Evolutionary conservation across 2,113 vertebrate genomes (phyloP), one percentile per base, ranked within the genome.

Genomic region (Hyperopisus bebe): DNA sequence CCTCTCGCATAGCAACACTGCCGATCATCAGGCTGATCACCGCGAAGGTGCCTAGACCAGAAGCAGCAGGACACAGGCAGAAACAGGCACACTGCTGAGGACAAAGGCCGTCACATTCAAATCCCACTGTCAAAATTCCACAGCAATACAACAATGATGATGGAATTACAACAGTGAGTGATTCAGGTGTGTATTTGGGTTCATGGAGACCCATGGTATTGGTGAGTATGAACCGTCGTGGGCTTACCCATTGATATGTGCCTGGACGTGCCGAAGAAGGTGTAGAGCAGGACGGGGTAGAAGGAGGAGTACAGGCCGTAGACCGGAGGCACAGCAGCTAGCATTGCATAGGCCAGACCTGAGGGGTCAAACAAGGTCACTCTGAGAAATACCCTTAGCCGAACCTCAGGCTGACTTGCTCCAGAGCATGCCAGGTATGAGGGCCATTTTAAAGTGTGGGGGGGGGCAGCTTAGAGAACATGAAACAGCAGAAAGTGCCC

Each of bases 11-110:
- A 17, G 93, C 96, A 89, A 98, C 97, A 0, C 97, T 96, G 0
- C 98, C 98, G n/a, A 99, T 96, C 98, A 99, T 99, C 93, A 99
- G 95, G 92, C 98, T 99, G 88, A 99, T 97, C 13, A 99, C 98
- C 0, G 98, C 98, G 92, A 99, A 99, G 0, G 98, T 98, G 8
- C 98, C 98, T 99, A 94, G 51, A 88, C 39, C 90, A 93, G 92
- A 27, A n/a, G 5, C 74, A 19, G 4, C 13, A 35, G 42, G 46
- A 44, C 58, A 17, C 11, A 44, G 4, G 5, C 17, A 17, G 24
- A 31, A 82, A 84, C 19, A 50, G 70, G 13, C 70, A 39, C 31
- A 74, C 10, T 11, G 19, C 58, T 62, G 55, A 62, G 13, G 5
- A 53, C 2, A 47, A 27, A 27, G 11, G 7, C 19, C 10, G 19